Base-by-base conservation (phyloP, 53 echinoderm and acorn worm species). In the Holothuria leucospilota region DNA sequence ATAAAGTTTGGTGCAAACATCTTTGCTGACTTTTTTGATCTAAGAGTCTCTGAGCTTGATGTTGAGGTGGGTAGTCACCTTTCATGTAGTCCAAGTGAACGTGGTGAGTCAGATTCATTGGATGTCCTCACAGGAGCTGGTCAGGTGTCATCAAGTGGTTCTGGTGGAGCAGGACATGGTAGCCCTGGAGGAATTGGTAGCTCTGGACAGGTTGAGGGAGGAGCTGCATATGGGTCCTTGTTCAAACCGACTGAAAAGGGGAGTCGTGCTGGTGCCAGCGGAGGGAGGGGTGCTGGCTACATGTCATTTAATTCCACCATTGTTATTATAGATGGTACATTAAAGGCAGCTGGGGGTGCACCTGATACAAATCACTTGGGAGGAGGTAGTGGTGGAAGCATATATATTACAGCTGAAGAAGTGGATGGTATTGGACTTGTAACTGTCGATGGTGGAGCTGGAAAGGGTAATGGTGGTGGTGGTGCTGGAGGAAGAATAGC, bases 401-500 rank as follows among this genome's bases (percentile, higher is more conserved):
- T 96, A 30, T 62, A 90, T 13, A 72, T 96, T 66, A 85, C 91
- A 62, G 60, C 91, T 29, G 77, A 70, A 38, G 82, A 34, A 12
- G 82, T 96, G 63, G 90, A 91, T 87, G 96, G 96, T 73, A 78
- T 84, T 87, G 96, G 96, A 34, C 40, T 87, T 59, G 59, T 90
- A 5, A 84, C 84, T 77, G 92, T 81, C 38, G 82, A 88, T 83
- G 96, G 96, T 59, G 96, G 96, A 51, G 63, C 91, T 82, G 96
- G 96, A 13, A 60, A 14, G 21, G 79, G 75, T 14, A 59, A 77
- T 87, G 91, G 88, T 56, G 93, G 96, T 20, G 96, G 96, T 52
- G 96, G 96, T 61, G 87, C 96, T 23, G 96, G 91, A 53, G 96
- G 96, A 74, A 87, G 96, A 2, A 93, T 96, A 60, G 96, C 96